These are phyloP conservation scores for Drosophila watanabei DNA, from an alignment of 1,140 invertebrate species.

Conservation along the genomic window DNA sequence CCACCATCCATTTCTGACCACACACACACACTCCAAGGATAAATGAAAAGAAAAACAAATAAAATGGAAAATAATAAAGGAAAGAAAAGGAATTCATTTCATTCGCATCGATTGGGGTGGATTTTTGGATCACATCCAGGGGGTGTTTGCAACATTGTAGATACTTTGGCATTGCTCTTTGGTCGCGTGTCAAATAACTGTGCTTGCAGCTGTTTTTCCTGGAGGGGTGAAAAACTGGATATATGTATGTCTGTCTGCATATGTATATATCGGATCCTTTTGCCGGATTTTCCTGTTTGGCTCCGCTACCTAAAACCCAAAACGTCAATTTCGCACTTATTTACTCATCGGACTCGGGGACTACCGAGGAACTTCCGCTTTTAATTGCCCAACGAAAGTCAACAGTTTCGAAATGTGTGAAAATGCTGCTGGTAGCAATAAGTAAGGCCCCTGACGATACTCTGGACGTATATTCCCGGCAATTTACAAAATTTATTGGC, in stretches of 20 bases:
- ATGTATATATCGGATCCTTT: constrained; percentile 14
- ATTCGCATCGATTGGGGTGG: constrained; percentile 45
- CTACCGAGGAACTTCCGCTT: constrained; percentile 25
- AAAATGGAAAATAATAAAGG: not conserved
- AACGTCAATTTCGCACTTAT: constrained; percentile 46
- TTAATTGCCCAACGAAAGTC: constrained; percentile 41
- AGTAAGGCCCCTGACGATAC: not conserved
- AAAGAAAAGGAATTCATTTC: constrained; percentile 25
- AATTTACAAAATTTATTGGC: constrained; percentile 72
- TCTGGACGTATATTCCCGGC: not conserved
- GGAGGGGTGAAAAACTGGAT: constrained; percentile 49
- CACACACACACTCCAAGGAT: constrained; percentile 7
- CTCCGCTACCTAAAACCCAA: constrained; percentile 16
- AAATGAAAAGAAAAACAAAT: not conserved
- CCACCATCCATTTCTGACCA: constrained; percentile 35
- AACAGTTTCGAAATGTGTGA: constrained; percentile 17
- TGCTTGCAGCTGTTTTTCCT: constrained; percentile 55
- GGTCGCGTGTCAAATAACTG: constrained; percentile 78
- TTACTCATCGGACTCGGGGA: constrained; percentile 12
- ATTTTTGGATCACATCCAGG: constrained; percentile 17
- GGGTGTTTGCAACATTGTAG: constrained; percentile 44
- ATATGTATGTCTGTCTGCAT: constrained; percentile 3
- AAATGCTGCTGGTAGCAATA: constrained; percentile 36
- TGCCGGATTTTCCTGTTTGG: constrained; percentile 20
- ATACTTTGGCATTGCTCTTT: constrained; percentile 35